These are phyloP conservation scores for Atherinosoma microstoma DNA, from an alignment of 2,797 vertebrate genomes.

Conservation along the genomic window DNA sequence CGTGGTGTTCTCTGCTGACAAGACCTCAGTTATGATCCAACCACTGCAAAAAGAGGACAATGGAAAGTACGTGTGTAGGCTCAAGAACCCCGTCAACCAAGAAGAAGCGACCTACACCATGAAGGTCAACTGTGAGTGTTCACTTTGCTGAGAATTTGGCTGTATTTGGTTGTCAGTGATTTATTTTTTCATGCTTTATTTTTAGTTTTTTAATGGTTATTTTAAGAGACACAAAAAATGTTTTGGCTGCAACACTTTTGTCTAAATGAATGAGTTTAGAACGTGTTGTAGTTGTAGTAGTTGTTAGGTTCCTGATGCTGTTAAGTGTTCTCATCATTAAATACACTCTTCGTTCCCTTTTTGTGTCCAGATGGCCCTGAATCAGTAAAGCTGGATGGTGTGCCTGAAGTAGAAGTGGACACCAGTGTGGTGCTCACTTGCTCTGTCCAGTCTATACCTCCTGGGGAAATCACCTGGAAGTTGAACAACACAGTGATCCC, in stretches of 20 bases:
- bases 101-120: conserved; percentile 38
- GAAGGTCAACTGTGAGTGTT: conserved; percentile 76
- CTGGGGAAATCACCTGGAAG: conserved; percentile 71
- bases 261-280: neutral
- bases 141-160: neutral
- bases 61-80: conserved; percentile 64
- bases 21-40: conserved; percentile 42
- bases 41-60: conserved; percentile 69
- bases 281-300: neutral
- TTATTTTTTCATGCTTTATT: neutral
- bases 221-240: neutral
- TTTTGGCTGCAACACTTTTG: neutral
- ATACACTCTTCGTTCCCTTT: too few relatives aligned
- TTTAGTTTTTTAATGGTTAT: neutral
- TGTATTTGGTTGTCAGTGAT: neutral
- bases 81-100: conserved; percentile 57
- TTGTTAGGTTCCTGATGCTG: neutral
- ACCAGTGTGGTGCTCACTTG: conserved; percentile 12
- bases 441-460: conserved; percentile 48
- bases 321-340: neutral
- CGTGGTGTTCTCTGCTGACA: conserved; percentile 27
- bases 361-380: conserved; percentile 78
- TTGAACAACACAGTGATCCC: conserved; percentile 47
- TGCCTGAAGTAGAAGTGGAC: neutral
- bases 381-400: fast-evolving